A percentile compares a stretch with the other conserved stretches of the same genome.
These are phyloP conservation scores for Dorcus parallelipipedus DNA, from an alignment of 2,888 invertebrate genomes.

Conservation along the genomic window DNA sequence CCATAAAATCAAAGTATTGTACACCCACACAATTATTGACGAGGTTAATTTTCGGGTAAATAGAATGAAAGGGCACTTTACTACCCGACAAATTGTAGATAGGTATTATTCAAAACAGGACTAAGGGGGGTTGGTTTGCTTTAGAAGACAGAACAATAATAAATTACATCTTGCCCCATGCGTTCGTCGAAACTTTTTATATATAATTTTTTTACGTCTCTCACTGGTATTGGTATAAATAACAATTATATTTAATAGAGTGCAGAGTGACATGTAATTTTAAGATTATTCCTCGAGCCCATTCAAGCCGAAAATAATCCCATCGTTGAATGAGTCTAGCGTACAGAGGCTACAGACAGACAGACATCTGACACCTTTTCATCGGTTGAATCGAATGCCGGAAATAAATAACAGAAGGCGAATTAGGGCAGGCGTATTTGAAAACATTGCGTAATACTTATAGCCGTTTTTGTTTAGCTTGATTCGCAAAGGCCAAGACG, in stretches of 20 bases:
- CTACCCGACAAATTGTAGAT: too few species aligned
- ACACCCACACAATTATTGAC: slow-evolving; percentile 18
- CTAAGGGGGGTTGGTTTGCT: slow-evolving; percentile 11
- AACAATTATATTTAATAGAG: background rate
- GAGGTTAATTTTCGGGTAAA: slow-evolving; percentile 4
- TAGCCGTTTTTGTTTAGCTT: too few species aligned
- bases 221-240: background rate
- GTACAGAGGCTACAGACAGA: background rate
- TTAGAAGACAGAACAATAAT: background rate
- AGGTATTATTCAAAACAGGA: background rate
- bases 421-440: too few species aligned
- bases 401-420: background rate
- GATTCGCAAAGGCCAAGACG: too few species aligned
- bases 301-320: background rate
- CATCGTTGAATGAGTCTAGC: background rate
- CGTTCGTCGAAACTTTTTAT: too few species aligned
- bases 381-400: background rate
- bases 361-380: background rate
- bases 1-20: slow-evolving; percentile 14
- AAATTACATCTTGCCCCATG: background rate
- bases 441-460: too few species aligned
- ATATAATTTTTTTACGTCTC: too few species aligned
- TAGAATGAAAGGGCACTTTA: too few species aligned
- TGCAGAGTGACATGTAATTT: background rate
- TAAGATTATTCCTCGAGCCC: background rate